Conservation (phyloP, 2,113 vertebrate species). For the Maccullochella peelii region DNA sequence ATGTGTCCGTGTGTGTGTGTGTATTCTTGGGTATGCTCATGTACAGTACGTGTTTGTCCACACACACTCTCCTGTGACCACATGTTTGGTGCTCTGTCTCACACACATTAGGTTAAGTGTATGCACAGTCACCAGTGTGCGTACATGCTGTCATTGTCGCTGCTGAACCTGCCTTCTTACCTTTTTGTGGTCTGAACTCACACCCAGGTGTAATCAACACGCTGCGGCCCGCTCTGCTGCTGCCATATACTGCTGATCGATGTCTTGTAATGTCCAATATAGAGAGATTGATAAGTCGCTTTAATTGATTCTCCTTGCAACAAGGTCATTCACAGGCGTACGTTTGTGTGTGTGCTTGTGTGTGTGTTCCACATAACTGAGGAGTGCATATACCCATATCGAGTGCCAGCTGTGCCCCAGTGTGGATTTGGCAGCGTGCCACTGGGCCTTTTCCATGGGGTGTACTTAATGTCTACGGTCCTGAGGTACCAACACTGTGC, state of each 20-base stretch:
- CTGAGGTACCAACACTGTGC: conserved; percentile 62
- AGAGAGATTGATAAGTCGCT: conserved; percentile 74
- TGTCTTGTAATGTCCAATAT: conserved; percentile 70
- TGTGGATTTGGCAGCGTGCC: conserved; percentile 80
- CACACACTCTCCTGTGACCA: conserved; percentile 25
- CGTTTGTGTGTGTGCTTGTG: conserved; percentile 54
- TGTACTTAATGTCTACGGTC: conserved; percentile 78
- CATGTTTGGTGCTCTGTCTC: conserved; percentile 12
- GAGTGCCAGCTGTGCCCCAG: conserved; percentile 83
- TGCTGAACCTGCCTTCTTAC: background rate
- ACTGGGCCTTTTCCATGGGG: conserved; percentile 78
- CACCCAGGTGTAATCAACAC: conserved; percentile 16
- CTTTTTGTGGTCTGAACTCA: conserved; percentile 1
- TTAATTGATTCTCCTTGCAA: conserved; percentile 82
- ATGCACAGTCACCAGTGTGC: conserved; percentile 28
- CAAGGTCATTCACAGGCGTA: conserved; percentile 80
- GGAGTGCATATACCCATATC: conserved; percentile 83
- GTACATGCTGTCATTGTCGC: conserved; percentile 27
- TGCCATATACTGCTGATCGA: conserved; percentile 59
- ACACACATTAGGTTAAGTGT: conserved; percentile 26
- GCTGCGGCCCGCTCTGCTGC: conserved; percentile 22
- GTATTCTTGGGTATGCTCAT: background rate
- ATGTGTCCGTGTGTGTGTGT: conserved; percentile 5
- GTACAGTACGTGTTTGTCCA: conserved; percentile 24
- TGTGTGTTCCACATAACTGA: conserved; percentile 79